Base-by-base conservation (phyloP, 2,888 invertebrate species). In the Acrobasis consociella region DNA sequence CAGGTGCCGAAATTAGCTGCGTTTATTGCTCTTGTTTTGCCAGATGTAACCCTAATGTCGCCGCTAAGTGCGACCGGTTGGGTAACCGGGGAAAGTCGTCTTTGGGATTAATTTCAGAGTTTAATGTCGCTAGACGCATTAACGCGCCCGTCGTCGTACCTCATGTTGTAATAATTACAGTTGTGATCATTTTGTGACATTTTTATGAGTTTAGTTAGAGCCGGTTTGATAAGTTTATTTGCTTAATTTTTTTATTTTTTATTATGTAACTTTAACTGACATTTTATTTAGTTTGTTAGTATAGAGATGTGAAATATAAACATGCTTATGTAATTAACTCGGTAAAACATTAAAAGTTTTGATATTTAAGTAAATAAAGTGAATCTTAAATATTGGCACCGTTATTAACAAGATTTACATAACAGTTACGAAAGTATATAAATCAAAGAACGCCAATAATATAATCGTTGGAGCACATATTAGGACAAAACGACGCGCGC, bases 31-130 rank as follows among this genome's bases (percentile, higher is more conserved):
- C 75, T 72, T 67, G 66, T 76, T 76, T 77, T 75, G 71, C 71
- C 73, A 76, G 67, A 68, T 71, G 70, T 65, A 68, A 71, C 71
- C 74, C 71, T 78, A 83, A 80, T 83, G 81, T 79, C 81, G 81
- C 79, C 83, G 66, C 73, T 72, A 75, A 69, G 72, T 78, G 80
- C 64, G 62, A 74, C 75, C 75, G 74, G 78, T 73, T 71, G 62
- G 42, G 56, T 42, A 56, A 56, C 39, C 56, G 69, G 80, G 78
- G 83, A 85, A 82, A 85, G 83, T 73, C 64, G 72, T 63, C 64
- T 55, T 62, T 62, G 71, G 71, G 75, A 71, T 78, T 72, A 79
- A 81, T 80, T 78, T 75, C 72, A 71, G 69, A 70, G 68, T 62
- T 64, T 72, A 70, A 68, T 67, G 67, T 64, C 60, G 64, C 66